Conservation (phyloP, 1,140 invertebrate species). For the Brachionus paranguensis region DNA sequence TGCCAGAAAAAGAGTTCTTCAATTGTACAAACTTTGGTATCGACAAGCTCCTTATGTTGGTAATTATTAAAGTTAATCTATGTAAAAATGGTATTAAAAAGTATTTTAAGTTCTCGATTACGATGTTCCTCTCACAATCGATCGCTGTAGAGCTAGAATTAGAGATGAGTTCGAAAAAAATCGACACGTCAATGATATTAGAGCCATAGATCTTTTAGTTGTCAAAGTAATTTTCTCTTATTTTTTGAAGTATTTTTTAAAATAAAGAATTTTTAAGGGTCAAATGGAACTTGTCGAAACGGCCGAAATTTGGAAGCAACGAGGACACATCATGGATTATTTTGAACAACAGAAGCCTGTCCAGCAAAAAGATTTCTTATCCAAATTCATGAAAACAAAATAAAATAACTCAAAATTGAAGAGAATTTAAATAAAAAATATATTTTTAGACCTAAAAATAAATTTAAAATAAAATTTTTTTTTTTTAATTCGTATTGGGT, state of each 20-base stretch:
- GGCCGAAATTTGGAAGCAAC: constrained; percentile 77
- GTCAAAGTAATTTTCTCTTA: constrained; percentile 66
- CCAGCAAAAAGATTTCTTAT: constrained; percentile 77
- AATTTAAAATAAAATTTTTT: neutral
- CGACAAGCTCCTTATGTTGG: constrained; percentile 58
- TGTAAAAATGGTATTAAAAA: neutral
- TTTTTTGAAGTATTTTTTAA: neutral
- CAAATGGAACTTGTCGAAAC: constrained; percentile 88
- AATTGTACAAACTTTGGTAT: constrained; percentile 82
- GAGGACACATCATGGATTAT: constrained; percentile 73
- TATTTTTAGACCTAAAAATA: neutral
- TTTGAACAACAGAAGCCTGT: constrained; percentile 80
- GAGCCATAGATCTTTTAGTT: constrained; percentile 80
- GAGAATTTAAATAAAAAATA: neutral
- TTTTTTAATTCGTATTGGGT: neutral
- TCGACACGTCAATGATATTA: constrained; percentile 69
- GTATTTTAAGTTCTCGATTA: constrained; percentile 52
- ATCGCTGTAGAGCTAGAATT: constrained; percentile 67
- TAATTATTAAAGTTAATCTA: constrained; percentile 41
- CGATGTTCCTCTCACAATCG: constrained; percentile 67
- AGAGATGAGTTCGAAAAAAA: constrained; percentile 73
- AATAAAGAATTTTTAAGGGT: constrained; percentile 62
- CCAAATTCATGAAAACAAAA: constrained; percentile 67
- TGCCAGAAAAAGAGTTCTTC: constrained; percentile 71
- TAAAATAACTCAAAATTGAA: neutral